Evolutionary conservation across 2,797 vertebrate genomes (phyloP), one percentile per base, ranked within the genome.

Genomic region (Momotus momota): DNA sequence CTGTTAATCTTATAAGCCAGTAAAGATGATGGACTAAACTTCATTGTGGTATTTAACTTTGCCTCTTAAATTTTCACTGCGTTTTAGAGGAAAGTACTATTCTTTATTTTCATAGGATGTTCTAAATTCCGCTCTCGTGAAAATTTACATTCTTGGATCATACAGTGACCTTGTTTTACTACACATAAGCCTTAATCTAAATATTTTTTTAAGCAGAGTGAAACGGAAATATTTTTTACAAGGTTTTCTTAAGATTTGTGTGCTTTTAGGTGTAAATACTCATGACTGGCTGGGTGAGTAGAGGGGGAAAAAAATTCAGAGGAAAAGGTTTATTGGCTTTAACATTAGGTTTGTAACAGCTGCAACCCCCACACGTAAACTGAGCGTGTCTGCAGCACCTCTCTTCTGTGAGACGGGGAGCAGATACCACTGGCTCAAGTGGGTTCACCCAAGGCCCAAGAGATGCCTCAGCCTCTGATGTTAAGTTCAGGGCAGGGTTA

Each of bases 121-220:
- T 89, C 64, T 87, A 65, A 81, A 82, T 80, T 93, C 75, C 81
- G 19, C 45, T 85, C 4, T 73, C 8, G 1, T 54, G 61, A 55
- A 60, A 85, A 57, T 87, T 93, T 89, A 81, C 74, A 12, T 94
- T 93, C 88, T 74, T 83, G 57, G 69, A 31, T 86, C 22, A 10
- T 88, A 64, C 60, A 57, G n/a, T 86, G 88, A 52, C 81, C 46
- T 74, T 58, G 10, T 69, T 93, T 88, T 74, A 89, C 61, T 80
- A 38, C 5, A 35, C 16, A 3, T 89, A 89, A 95, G 57, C 61
- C 65, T 82, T 93, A 89, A 82, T 74, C n/a, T n/a, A 93, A 96
- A 58, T 92, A 51, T 87, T 92, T 81, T 94, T 89, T 93, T 79
- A 46, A 85, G 64, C n/a, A 40, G 74, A 78, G 38, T 38, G 79